Base-by-base conservation (phyloP, 2,113 vertebrate genomes). In the Sarotherodon lohbergeri region DNA sequence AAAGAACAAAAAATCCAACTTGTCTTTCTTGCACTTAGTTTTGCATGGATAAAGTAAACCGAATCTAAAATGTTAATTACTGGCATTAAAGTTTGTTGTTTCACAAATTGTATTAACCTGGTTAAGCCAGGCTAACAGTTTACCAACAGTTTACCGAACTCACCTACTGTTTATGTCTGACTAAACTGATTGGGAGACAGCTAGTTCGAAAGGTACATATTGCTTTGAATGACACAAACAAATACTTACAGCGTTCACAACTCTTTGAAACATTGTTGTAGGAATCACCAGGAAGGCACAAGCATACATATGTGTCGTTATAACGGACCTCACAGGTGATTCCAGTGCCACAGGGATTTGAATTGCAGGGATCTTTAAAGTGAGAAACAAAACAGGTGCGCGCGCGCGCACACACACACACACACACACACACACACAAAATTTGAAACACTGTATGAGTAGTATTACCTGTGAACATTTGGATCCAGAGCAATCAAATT, bases 261-360 rank as follows among this genome's bases (percentile, higher is more conserved):
- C 24, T 29, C 0, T 29, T 57, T 57, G 1, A 29, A 57, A 0
- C 4, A 16, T 1, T 0, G 24, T 29, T 57, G 24, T 57, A 57
- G 56, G 0, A 16, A 29, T 57, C 56, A 29, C 24, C 56, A 59
- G 56, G 0, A 0, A 59, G 56, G 24, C 56, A 59, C 24, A 59
- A 59, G 0, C 56, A 59, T 59, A 29, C 24, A 59, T 29, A 57
- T 27, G 0, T 27, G 11, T 14, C 0, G 0, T 7, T 0, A 57
- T 8, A 27, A 59, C 24, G 56, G 56, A 1, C 7, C 56, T 59
- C 7, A 59, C 56, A 59, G 24, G 13, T 59, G 56, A 13, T 59
- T 59, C 56, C 56, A 0, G 13, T 59, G 56, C 24, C 24, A 59
- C 56, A 59, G 56, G 1, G 56, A 59, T 16, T 59, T 59, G 56